Base-by-base conservation (phyloP, 1,140 invertebrate genomes). In the Trachymyrmex cornetzi region DNA sequence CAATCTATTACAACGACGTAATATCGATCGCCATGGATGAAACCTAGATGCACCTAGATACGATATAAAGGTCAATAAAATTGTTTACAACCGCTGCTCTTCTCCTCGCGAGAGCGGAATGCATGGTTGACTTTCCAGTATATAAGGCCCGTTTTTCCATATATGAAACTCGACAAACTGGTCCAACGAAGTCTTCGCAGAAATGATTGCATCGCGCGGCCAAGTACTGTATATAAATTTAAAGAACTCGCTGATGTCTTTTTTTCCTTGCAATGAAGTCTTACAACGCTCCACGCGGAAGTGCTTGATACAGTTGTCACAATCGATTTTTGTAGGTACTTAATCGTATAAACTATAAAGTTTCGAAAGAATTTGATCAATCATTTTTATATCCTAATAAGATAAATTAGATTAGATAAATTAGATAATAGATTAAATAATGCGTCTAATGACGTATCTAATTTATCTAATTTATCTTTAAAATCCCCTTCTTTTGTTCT, bases 161-260 rank as follows among this genome's bases (percentile, higher is more conserved):
- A 90, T 91, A 86, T 66, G 89, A 91, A 91, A 91, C 89, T 59
- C 89, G 89, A 91, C 82, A 90, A 90, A 91, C 89, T 91, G 89
- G 89, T 91, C 66, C 82, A 82, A 87, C 85, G 64, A 77, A 86
- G 89, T 86, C 88, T 84, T 89, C 59, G 88, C 82, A 55, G 77
- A 84, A 87, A 89, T 84, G 30, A 80, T 55, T 34, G 27, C 38
- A 50, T 50, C 44, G n/a, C 50, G 44, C 30, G 1, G 14, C 5
- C 9, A 19, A 16, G 57, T 14, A 55, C 59, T 11, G 50, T 69
- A 71, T 77, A 84, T 38, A 44, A 84, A 75, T 75, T 75, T 75
- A 4, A 50, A 63, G 38, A 63, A 74, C 34, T 59, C 24, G 38
- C 34, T 30, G 66, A 44, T 1, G 44, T 27, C 6, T 19, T 61